These are phyloP conservation scores for Oscheius sp. DNA, from an alignment of 2,888 invertebrate species.

Conservation along the genomic window DNA sequence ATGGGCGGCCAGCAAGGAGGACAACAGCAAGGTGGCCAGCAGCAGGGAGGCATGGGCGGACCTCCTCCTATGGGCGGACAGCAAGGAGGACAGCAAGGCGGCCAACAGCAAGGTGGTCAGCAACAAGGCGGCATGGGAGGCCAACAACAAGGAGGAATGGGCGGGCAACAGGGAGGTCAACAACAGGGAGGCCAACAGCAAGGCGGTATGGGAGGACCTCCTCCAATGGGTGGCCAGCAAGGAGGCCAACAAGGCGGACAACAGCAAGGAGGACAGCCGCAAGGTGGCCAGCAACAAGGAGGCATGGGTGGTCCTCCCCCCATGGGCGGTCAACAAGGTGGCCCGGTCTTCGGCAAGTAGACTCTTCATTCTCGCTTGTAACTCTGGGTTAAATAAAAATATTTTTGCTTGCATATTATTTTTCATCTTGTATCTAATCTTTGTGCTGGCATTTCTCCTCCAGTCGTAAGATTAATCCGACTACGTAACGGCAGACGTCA, in stretches of 20 bases:
- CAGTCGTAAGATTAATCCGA: no score
- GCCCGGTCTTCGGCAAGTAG: background rate
- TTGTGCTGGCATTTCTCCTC: no score
- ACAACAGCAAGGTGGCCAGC: background rate
- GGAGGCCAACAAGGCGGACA: background rate
- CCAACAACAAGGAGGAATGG: background rate
- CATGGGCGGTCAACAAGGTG: constrained; percentile 1
- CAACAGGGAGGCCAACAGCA: background rate
- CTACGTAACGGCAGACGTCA: no score
- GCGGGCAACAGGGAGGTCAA: background rate
- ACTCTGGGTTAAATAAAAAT: background rate
- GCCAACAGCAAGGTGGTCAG: background rate
- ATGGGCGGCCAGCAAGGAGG: constrained; percentile 3
- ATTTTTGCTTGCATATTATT: background rate
- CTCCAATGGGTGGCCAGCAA: background rate
- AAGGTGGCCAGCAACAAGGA: background rate
- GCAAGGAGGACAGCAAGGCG: background rate
- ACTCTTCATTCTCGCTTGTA: background rate
- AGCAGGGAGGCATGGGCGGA: constrained; percentile 1
- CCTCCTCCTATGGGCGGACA: background rate
- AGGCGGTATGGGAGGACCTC: background rate
- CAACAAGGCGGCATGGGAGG: background rate
- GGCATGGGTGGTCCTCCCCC: background rate
- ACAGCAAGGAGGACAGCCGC: background rate
- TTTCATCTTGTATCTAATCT: background rate